phyloP scores from a whole-genome alignment of 2,888 invertebrate genomes.

The Lasioglossum vierecki region DNA sequence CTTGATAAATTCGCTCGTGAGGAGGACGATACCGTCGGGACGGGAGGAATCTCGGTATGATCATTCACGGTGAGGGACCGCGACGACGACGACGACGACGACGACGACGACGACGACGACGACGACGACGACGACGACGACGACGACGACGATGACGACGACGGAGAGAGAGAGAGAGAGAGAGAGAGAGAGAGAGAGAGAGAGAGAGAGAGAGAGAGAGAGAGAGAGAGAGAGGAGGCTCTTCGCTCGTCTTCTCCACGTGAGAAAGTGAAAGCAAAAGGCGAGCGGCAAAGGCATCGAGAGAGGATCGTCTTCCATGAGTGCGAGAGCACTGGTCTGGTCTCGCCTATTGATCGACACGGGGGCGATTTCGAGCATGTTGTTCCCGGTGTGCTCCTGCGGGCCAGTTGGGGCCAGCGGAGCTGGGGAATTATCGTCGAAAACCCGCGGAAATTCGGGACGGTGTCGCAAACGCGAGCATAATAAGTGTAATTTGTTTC shows the following conservation, averaged over 20 bases:
- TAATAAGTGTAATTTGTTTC: not conserved
- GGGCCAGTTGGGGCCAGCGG: not conserved
- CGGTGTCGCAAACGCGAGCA: not conserved
- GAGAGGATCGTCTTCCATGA: slow-evolving; percentile 45
- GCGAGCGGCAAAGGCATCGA: slow-evolving; percentile 39
- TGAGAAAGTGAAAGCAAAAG: slow-evolving; percentile 80
- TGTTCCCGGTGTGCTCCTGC: slow-evolving; percentile 25
- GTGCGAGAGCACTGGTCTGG: slow-evolving; percentile 47
- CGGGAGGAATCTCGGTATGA: slow-evolving; percentile 31
- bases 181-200: no score
- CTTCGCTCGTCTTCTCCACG: slow-evolving; percentile 72
- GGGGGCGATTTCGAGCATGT: slow-evolving; percentile 61
- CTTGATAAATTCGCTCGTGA: slow-evolving; percentile 44
- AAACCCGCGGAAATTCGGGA: not conserved
- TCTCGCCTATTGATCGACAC: slow-evolving; percentile 5
- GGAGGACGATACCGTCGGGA: slow-evolving; percentile 44
- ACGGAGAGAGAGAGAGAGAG: no score
- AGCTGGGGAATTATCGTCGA: not conserved
- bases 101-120: no score
- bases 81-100: no score
- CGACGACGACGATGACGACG: no score
- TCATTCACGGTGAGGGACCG: not conserved
- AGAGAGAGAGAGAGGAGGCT: slow-evolving; percentile 35
- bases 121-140: no score
- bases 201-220: no score